phyloP scores from a whole-genome alignment of 92 coral and sea anemone species.

The Epizoanthus ramosus region DNA sequence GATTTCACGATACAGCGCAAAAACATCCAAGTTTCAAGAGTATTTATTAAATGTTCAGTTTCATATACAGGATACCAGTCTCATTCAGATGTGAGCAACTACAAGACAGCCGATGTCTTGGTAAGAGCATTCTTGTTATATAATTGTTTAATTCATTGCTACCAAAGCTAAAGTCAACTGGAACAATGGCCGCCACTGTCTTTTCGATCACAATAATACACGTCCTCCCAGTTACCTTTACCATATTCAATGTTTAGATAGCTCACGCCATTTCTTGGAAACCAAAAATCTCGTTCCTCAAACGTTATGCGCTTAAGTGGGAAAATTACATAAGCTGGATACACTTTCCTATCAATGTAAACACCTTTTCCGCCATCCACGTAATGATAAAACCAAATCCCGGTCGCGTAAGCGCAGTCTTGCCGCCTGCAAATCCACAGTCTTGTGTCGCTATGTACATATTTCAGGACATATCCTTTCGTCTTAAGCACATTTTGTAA shows the following conservation, averaged over 20 bases:
- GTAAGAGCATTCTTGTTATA: no score
- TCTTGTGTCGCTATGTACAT: neutral
- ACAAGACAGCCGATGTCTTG: no score
- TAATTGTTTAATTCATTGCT: no score
- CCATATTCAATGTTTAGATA: conserved; percentile 21
- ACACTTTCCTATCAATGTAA: neutral
- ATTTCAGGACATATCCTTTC: conserved; percentile 6
- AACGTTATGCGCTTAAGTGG: conserved; percentile 31
- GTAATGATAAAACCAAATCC: conserved; percentile 2
- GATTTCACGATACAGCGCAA: no score
- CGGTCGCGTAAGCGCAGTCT: neutral
- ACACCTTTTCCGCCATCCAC: neutral
- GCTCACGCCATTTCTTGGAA: conserved; percentile 12
- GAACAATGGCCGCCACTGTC: neutral
- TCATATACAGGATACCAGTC: no score
- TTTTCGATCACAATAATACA: neutral
- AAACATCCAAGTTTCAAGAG: no score
- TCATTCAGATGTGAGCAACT: no score
- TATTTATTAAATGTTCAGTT: no score
- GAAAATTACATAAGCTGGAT: conserved; percentile 5
- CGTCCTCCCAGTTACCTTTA: conserved; percentile 22
- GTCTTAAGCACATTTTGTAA: neutral
- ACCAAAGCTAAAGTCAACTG: neutral
- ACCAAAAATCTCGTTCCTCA: conserved; percentile 37
- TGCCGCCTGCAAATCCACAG: conserved; percentile 3